Conservation (phyloP, 2,888 invertebrate genomes). For the Pseudococcus viburni region DNA sequence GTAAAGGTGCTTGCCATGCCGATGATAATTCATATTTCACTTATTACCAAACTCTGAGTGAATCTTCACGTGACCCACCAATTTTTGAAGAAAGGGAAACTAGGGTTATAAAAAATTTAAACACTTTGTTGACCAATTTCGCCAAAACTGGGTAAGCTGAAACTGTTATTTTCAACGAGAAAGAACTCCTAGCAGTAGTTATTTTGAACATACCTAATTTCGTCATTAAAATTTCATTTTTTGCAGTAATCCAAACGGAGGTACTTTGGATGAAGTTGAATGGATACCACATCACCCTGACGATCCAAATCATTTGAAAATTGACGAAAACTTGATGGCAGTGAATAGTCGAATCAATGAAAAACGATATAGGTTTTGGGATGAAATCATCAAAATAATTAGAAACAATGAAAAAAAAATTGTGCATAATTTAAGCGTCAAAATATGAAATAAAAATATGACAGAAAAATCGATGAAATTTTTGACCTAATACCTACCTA, state of each 20-base stretch:
- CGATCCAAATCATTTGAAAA: background rate
- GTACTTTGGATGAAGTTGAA: background rate
- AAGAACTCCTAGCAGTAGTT: too few species aligned
- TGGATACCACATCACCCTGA: background rate
- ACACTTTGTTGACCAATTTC: background rate
- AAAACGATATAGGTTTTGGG: background rate
- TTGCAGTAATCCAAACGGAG: background rate
- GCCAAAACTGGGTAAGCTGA: background rate
- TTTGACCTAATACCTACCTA: too few species aligned
- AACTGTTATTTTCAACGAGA: too few species aligned
- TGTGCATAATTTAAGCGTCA: background rate
- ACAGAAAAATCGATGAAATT: too few species aligned
- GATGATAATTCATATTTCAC: conserved; percentile 2
- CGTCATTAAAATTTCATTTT: background rate
- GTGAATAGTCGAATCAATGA: background rate
- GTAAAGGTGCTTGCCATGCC: conserved; percentile 25
- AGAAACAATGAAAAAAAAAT: background rate
- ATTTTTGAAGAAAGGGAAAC: background rate
- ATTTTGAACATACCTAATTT: background rate
- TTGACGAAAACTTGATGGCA: background rate
- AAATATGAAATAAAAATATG: background rate
- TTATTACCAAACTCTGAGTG: background rate
- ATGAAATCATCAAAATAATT: background rate
- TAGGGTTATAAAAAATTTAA: background rate
- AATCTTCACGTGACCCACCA: background rate